Evolutionary conservation across 2,113 vertebrate genomes (phyloP).

Genomic region (Dipodomys merriami): DNA sequence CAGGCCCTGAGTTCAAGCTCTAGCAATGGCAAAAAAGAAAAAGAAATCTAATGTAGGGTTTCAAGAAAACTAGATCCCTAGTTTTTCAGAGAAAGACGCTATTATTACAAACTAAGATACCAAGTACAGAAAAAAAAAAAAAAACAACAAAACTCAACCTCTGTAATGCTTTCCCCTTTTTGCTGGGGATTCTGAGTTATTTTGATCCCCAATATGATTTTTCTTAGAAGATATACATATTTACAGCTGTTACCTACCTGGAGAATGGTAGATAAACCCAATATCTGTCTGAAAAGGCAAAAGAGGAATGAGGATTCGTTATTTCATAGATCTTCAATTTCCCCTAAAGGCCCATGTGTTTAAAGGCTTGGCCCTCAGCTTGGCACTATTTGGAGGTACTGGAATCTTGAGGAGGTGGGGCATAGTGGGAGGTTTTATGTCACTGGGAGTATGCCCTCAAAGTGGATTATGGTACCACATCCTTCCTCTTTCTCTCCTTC

Average conservation of each 20-base stretch:
- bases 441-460: neutral
- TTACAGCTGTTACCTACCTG: conserved; percentile 74
- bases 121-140: neutral
- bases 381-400: neutral
- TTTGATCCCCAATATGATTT: neutral
- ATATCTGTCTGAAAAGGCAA: conserved; percentile 82
- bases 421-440: neutral
- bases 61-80: neutral
- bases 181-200: neutral
- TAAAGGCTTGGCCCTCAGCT: neutral
- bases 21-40: neutral
- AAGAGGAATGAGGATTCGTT: neutral
- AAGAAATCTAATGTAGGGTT: conserved; percentile 19
- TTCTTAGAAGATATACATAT: neutral
- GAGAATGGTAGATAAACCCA: conserved; percentile 80
- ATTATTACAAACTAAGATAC: neutral
- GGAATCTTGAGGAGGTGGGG: neutral
- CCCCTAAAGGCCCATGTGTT: neutral
- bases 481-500: neutral
- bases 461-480: neutral
- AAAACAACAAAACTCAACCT: neutral
- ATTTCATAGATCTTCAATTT: neutral
- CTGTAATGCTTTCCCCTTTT: neutral
- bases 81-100: conserved; percentile 51
- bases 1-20: too few species aligned